Evolutionary conservation across 2,797 vertebrate genomes (phyloP).

Genomic region (Mormyrus hasselquistii): DNA sequence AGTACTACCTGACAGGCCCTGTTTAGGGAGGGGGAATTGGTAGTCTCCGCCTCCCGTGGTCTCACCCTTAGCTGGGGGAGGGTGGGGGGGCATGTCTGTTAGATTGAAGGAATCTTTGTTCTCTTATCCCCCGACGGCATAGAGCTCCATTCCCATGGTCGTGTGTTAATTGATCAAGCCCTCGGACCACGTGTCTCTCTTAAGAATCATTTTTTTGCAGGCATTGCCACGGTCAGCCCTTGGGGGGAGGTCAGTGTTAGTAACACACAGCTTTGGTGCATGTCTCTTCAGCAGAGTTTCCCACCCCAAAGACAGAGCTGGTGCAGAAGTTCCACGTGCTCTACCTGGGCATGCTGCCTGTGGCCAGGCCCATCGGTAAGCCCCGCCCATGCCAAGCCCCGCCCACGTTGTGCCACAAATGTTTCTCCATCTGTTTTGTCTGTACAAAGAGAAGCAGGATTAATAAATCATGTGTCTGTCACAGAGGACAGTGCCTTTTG

Average conservation of each 20-base stretch:
- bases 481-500: neutral
- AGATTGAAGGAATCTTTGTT: neutral
- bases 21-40: neutral
- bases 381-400: neutral
- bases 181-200: neutral
- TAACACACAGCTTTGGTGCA: slow-evolving; percentile 1
- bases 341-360: slow-evolving; percentile 87
- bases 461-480: neutral
- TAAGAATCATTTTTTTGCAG: neutral
- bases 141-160: neutral
- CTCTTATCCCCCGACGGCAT: neutral
- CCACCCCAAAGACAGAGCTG: slow-evolving; percentile 96
- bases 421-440: neutral
- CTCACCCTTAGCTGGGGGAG: neutral
- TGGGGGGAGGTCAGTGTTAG: neutral
- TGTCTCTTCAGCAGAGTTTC: slow-evolving; percentile 83
- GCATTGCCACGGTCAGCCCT: neutral
- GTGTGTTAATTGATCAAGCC: neutral
- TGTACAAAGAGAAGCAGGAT: neutral
- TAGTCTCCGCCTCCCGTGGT: neutral
- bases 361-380: slow-evolving; percentile 83
- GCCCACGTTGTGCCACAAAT: neutral
- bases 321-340: slow-evolving; percentile 95
- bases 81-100: neutral
- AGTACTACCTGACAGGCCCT: neutral